A percentile compares a stretch with the other conserved stretches of the same genome.
phyloP scores from a whole-genome alignment of 2,113 vertebrate species.

The Pseudopipra pipra region DNA sequence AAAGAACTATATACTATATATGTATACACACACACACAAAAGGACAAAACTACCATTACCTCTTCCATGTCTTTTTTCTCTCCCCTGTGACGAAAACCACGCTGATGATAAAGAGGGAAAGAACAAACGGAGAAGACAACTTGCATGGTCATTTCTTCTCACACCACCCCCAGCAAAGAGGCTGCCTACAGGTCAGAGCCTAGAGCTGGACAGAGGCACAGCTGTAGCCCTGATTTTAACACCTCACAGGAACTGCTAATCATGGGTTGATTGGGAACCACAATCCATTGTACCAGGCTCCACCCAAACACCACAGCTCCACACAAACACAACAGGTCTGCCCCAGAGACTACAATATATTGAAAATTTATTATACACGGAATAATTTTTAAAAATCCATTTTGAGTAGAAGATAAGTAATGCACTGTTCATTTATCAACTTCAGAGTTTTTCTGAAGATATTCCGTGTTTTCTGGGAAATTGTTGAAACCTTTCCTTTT shows the following conservation, averaged over 20 bases:
- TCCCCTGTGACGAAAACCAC: neutral
- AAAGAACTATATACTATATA: neutral
- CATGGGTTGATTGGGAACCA: neutral
- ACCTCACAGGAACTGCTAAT: neutral
- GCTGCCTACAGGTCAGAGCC: neutral
- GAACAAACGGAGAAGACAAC: accelerated
- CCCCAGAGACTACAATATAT: neutral
- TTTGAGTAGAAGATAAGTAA: neutral
- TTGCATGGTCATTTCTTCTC: neutral
- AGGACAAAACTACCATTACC: neutral
- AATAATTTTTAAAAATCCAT: neutral
- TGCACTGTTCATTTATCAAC: neutral
- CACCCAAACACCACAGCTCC: neutral
- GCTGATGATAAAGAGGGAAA: neutral
- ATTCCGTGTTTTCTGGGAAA: neutral
- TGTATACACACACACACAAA: neutral
- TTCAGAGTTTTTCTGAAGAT: neutral
- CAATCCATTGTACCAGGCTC: neutral
- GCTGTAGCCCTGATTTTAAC: neutral
- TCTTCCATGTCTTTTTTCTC: neutral
- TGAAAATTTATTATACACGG: neutral
- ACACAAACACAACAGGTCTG: neutral
- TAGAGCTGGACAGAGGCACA: no score
- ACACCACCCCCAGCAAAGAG: neutral
- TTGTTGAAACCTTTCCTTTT: neutral